Conservation (phyloP, 2,888 invertebrate genomes). For the Tenthredo notha region DNA sequence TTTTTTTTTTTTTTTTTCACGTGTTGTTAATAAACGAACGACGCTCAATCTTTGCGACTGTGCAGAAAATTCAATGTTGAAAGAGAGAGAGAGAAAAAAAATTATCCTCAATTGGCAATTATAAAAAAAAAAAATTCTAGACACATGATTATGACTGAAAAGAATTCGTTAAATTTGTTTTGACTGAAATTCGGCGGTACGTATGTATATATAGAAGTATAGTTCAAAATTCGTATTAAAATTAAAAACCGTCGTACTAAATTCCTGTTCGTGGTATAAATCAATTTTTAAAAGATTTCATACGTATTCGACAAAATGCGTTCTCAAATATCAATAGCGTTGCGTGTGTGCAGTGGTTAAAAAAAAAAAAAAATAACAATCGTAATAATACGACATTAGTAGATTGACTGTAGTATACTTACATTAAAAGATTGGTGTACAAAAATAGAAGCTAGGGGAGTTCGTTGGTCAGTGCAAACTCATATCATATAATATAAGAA, state of each 20-base stretch:
- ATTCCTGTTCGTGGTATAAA: constrained; percentile 9
- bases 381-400: neutral
- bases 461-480: neutral
- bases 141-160: neutral
- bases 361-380: neutral
- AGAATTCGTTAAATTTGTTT: neutral
- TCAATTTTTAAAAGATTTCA: neutral
- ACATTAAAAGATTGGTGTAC: constrained; percentile 47
- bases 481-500: neutral
- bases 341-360: neutral
- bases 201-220: neutral
- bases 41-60: no score
- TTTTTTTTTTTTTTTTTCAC: no score
- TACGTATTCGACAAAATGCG: neutral
- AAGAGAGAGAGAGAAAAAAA: neutral
- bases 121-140: neutral
- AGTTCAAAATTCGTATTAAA: neutral
- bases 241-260: neutral
- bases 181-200: neutral
- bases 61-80: neutral
- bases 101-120: neutral
- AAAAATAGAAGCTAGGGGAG: constrained; percentile 35
- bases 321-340: neutral
- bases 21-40: no score
- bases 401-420: constrained; percentile 34